Conservation (phyloP, 37 sponge, comb jelly and placozoan genomes). For the Agelas oroides region DNA sequence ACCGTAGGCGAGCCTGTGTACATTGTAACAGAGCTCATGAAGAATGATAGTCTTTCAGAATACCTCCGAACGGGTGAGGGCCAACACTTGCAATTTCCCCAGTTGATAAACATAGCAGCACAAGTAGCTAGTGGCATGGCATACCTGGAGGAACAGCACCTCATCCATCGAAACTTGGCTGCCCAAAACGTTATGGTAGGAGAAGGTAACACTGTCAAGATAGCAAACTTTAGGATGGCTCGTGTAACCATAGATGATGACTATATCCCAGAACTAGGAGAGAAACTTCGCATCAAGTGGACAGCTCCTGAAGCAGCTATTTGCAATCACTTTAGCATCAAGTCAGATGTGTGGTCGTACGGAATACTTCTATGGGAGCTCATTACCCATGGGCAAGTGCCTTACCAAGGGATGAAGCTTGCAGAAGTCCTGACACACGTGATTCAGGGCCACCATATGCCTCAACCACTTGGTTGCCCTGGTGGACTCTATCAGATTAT, state of each 20-base stretch:
- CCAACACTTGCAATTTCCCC: background rate
- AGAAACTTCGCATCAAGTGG: no score
- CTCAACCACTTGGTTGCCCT: background rate
- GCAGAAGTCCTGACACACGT: background rate
- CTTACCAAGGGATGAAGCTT: background rate
- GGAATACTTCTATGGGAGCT: background rate
- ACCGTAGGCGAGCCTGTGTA: conserved; percentile 49
- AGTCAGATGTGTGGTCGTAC: no score
- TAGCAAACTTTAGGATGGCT: conserved; percentile 8
- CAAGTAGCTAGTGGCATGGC: no score
- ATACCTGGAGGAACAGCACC: background rate
- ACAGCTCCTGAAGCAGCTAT: no score
- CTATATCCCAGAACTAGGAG: background rate
- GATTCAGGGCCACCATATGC: background rate
- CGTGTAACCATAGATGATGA: background rate
- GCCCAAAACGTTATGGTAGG: background rate
- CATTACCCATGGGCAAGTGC: background rate
- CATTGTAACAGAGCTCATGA: conserved; percentile 4
- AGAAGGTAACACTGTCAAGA: background rate
- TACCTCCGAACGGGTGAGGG: background rate
- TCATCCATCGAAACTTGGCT: conserved; percentile 28
- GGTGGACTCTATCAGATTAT: background rate
- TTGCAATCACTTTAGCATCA: background rate
- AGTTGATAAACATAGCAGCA: background rate
- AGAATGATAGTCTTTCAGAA: background rate